phyloP scores from a whole-genome alignment of 2,113 vertebrate genomes.

The Pholis gunnellus region DNA sequence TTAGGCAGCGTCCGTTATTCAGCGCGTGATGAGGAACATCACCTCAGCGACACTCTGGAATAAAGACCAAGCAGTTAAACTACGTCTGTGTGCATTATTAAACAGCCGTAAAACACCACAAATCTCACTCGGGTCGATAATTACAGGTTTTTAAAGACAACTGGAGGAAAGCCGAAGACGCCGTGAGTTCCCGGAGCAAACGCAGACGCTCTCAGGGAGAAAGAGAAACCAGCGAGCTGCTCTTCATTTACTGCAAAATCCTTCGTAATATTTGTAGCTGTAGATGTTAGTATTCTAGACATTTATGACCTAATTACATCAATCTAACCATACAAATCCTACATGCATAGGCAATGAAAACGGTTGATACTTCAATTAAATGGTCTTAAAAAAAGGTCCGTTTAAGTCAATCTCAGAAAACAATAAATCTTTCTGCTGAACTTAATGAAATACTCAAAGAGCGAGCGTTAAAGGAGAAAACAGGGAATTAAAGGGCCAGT shows the following conservation, averaged over 20 bases:
- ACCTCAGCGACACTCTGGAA: background rate
- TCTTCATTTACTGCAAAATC: too few species aligned
- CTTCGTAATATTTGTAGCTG: too few species aligned
- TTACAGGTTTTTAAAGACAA: constrained; percentile 2
- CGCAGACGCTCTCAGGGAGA: background rate
- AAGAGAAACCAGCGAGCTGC: background rate
- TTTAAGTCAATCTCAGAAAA: too few species aligned
- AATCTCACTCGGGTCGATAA: background rate
- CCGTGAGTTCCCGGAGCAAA: background rate
- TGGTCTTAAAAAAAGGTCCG: background rate
- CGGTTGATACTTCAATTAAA: background rate
- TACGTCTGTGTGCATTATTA: constrained; percentile 2
- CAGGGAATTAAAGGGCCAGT: too few species aligned
- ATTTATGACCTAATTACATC: background rate
- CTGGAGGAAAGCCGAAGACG: background rate
- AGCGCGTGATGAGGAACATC: background rate
- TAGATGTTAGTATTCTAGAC: too few species aligned
- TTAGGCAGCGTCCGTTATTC: background rate
- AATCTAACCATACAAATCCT: background rate
- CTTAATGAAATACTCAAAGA: too few species aligned
- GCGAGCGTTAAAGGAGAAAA: too few species aligned
- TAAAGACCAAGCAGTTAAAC: constrained; percentile 14
- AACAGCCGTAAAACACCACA: constrained; percentile 20
- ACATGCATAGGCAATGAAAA: constrained; percentile 8
- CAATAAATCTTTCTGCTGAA: too few species aligned